Evolutionary conservation across 1,140 invertebrate species (phyloP).

Genomic region (Araneus ventricosus): DNA sequence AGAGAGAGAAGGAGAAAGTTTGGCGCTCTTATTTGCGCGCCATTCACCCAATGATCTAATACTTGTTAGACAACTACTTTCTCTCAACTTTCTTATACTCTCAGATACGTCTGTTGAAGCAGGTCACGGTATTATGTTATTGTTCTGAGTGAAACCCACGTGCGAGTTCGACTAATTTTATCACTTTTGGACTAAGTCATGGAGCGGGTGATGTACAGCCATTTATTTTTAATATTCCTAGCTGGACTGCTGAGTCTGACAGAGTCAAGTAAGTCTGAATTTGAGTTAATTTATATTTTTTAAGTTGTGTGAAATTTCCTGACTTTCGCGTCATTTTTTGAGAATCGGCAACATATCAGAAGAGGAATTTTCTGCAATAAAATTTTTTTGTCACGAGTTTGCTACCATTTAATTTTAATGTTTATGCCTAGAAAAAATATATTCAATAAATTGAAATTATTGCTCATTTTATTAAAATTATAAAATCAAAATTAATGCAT

Average conservation of each 20-base stretch:
- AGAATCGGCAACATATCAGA: too few relatives aligned
- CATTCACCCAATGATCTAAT: background rate
- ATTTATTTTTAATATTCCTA: conserved; percentile 6
- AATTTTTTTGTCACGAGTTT: too few relatives aligned
- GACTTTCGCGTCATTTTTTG: too few relatives aligned
- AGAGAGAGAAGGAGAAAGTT: background rate
- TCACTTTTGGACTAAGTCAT: background rate
- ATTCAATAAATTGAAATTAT: too few relatives aligned
- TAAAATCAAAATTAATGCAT: too few relatives aligned
- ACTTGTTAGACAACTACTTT: conserved; percentile 25
- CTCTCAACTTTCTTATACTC: background rate
- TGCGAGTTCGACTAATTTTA: background rate
- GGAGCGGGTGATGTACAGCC: background rate
- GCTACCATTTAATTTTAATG: too few relatives aligned
- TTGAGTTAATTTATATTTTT: background rate
- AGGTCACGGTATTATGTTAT: conserved; percentile 19
- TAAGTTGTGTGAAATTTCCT: background rate
- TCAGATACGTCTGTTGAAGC: conserved; percentile 6
- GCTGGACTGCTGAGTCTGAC: background rate
- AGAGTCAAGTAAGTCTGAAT: conserved; percentile 7
- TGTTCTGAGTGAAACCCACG: conserved; percentile 20
- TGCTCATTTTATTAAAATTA: too few relatives aligned
- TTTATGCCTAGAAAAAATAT: too few relatives aligned
- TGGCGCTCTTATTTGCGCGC: conserved; percentile 31
- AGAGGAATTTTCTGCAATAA: too few relatives aligned